Base-by-base conservation (phyloP, 2,797 vertebrate genomes). In the Brachyalestes nurse region DNA sequence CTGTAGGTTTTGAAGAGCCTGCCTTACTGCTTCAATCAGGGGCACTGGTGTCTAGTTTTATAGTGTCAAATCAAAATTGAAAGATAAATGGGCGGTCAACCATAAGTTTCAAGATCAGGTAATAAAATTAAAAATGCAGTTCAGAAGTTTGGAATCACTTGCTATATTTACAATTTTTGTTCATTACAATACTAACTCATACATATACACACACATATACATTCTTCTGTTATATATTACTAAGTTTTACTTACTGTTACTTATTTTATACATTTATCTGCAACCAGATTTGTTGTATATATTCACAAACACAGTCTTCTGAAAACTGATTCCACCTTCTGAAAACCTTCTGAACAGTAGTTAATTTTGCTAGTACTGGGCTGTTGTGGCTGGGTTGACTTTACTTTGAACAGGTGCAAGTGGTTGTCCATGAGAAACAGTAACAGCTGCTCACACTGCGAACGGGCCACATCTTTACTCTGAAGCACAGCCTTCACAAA, bases 401-500 rank as follows among this genome's bases (percentile, higher is more conserved):
- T 23, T 90, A 97, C 95, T 95, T 95, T 96, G 83, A 96, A 96
- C 73, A 97, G 90, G 7, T 96, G 90, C 0, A 85, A 86, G 77
- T 91, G 90, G 83, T 92, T 90, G 75, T 97, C 94, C 92, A 96
- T 92, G 53, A 97, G 90, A 90, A 97, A 97, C 17, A 90, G 79
- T 34, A 94, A 82, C 77, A 96, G 88, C 25, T 91, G 88, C 73
- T 96, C 96, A 69, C 90, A 88, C 67, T 92, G 91, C 0, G 78
- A 49, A 85, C 93, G 95, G 77, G 90, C 89, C 67, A 96, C 67
- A 10, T 89, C 91, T 73, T 92, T 91, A 87, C 83, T 95, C 83
- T 93, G 94, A 55, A 97, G 67, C 67, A 97, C 83, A 78, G 94
- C 94, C 87, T 93, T 96, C 42, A 93, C 91, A 87, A 95, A 96